phyloP scores from a whole-genome alignment of 2,113 vertebrate genomes.

The Himantopus leucocephalus region DNA sequence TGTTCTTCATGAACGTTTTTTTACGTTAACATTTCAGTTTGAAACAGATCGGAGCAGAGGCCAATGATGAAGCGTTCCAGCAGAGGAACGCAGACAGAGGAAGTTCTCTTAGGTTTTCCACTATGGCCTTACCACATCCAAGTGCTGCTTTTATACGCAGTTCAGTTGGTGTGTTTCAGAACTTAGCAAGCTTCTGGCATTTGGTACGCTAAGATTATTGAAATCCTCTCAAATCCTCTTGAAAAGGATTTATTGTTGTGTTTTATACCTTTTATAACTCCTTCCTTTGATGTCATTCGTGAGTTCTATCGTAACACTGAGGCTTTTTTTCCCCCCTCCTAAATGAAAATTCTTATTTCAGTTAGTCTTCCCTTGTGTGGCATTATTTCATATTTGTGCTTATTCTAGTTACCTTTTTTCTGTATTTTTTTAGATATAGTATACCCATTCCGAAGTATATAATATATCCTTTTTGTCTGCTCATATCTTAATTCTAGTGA shows the following conservation, averaged over 20 bases:
- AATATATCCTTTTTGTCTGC: background rate
- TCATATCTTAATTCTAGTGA: background rate
- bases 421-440: background rate
- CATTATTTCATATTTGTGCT: background rate
- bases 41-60: background rate
- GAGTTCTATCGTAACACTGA: background rate
- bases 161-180: background rate
- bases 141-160: background rate
- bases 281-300: background rate
- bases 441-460: background rate
- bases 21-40: background rate
- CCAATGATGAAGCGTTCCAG: background rate
- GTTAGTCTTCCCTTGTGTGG: background rate
- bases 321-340: background rate
- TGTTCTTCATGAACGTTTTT: background rate
- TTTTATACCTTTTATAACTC: background rate
- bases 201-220: background rate
- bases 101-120: background rate
- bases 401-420: background rate
- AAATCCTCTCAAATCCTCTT: background rate
- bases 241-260: background rate
- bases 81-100: background rate
- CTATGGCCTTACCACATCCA: background rate
- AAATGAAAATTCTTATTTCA: background rate
- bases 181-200: background rate